Evolutionary conservation across 2,888 invertebrate genomes (phyloP), one percentile per base, ranked within the genome.

Genomic region (Pheosia tremula): DNA sequence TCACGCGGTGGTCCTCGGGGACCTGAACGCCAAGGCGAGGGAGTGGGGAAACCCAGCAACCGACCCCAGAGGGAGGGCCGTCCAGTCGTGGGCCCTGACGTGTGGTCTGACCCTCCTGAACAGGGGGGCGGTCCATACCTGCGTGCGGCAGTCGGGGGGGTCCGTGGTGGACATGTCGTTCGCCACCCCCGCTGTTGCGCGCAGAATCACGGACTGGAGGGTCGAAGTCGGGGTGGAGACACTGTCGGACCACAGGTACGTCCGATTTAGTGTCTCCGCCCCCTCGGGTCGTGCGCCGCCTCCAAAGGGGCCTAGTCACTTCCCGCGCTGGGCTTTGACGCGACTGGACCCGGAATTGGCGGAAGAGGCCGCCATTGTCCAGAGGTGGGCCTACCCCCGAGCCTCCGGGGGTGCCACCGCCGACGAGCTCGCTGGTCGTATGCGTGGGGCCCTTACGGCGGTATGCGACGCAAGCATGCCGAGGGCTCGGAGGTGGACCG

Each of bases 1-100:
- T 5, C 57, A 56, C 0, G 64, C 63, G 43, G 11, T 66, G 0
- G 55, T 65, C 1, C 13, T 56, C 6, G 71, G 65, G 0, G 71
- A 71, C 49, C 56, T 71, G 38, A 74, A 74, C 36, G 69, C 73
- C 0, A 71, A 71, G 49, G 69, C 66, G 11, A 9, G n/a, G 37
- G 64, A 62, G 0, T 74, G 75, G 75, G 72, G 71, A 0, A 66
- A 57, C 5, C 61, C 66, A 1, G 5, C 3, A 8, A 52, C 58
- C 3, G 24, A 39, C 10, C 11, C 58, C 1, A n/a, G 43, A 41
- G 58, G 52, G 0, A 24, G 36, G 39, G 41, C 24, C 5, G 13
- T 58, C 2, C 52, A 58, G 10, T 13, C 13, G 24, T 58, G 52
- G 58, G 13, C 39, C 3, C 9, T 13, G 4, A 6, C 11, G 7